Percentiles rank a stretch among this genome's conserved stretches.
Evolutionary conservation across 2,888 invertebrate species (phyloP).

Genomic region (Petrolisthes cinctipes): DNA sequence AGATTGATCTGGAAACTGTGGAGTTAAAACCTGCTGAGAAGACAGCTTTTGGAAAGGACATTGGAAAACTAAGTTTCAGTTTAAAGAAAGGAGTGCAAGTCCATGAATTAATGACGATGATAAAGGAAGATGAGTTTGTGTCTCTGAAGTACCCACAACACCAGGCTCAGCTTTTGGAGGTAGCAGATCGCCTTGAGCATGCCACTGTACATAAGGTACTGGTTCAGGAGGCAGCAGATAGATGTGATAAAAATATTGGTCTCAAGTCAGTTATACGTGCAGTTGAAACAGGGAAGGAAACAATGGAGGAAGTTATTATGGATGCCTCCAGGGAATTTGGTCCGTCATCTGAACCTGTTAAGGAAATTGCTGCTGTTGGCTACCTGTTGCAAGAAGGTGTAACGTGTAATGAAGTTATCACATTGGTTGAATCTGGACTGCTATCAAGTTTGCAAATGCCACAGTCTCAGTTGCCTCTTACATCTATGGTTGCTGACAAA

Average conservation of each 20-base stretch:
- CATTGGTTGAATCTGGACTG: constrained; percentile 58
- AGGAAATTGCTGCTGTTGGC: constrained; percentile 63
- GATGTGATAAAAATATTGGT: constrained; percentile 52
- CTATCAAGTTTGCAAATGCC: constrained; percentile 57
- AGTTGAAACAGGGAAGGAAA: constrained; percentile 58
- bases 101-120: constrained; percentile 64
- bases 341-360: constrained; percentile 59
- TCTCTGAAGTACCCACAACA: constrained; percentile 50
- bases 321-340: constrained; percentile 64
- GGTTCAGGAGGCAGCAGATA: constrained; percentile 58
- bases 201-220: constrained; percentile 62
- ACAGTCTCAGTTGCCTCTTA: constrained; percentile 54
- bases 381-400: constrained; percentile 63
- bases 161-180: constrained; percentile 59
- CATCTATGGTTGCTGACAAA: constrained; percentile 61
- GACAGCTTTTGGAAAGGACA: constrained; percentile 51
- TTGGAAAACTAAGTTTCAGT: constrained; percentile 59
- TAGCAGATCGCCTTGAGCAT: constrained; percentile 52
- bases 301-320: constrained; percentile 63
- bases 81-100: constrained; percentile 63
- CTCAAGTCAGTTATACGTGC: constrained; percentile 54
- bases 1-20: constrained; percentile 61
- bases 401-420: constrained; percentile 60
- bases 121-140: constrained; percentile 63
- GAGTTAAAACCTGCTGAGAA: constrained; percentile 56